Evolutionary conservation across 1,140 invertebrate species (phyloP).

Genomic region (Trachymyrmex septentrionalis): DNA sequence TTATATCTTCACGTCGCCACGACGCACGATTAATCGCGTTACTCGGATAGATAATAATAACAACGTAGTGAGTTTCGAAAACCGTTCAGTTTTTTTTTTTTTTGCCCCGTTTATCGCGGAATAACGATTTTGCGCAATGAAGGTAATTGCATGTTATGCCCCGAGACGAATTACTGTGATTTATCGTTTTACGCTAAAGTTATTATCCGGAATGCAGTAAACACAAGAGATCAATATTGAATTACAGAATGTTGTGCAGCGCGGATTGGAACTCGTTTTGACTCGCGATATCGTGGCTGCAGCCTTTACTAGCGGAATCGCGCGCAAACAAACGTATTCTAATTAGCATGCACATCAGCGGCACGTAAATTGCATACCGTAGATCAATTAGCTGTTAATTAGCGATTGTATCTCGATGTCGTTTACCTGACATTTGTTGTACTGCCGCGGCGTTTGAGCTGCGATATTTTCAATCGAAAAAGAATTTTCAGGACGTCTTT

Average conservation of each 20-base stretch:
- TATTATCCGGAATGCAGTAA: conserved; percentile 18
- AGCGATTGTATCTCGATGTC: conserved; percentile 8
- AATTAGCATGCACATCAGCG: conserved; percentile 42
- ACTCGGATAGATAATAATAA: conserved; percentile 16
- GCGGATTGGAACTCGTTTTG: conserved; percentile 23
- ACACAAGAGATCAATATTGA: conserved; percentile 32
- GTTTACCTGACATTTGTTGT: conserved; percentile 16
- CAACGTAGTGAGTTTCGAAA: neutral
- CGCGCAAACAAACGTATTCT: conserved; percentile 45
- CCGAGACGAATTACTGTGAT: conserved; percentile 26
- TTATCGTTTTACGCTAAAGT: conserved; percentile 26
- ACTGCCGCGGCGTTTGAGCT: neutral
- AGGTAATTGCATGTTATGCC: conserved; percentile 30
- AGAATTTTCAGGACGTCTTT: neutral
- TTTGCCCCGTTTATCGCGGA: conserved; percentile 12
- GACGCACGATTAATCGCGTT: neutral
- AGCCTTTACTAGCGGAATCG: conserved; percentile 37
- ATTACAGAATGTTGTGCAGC: conserved; percentile 10
- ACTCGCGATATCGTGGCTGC: neutral
- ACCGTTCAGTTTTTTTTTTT: conserved; percentile 15
- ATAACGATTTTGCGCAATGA: conserved; percentile 25
- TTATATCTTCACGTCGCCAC: neutral
- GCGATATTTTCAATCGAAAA: neutral
- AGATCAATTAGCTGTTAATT: conserved; percentile 63
- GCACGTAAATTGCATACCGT: conserved; percentile 32